A percentile compares a stretch with the other conserved stretches of the same genome.
Evolutionary conservation across 1,140 invertebrate genomes (phyloP).

Genomic region (Argopecten irradians): DNA sequence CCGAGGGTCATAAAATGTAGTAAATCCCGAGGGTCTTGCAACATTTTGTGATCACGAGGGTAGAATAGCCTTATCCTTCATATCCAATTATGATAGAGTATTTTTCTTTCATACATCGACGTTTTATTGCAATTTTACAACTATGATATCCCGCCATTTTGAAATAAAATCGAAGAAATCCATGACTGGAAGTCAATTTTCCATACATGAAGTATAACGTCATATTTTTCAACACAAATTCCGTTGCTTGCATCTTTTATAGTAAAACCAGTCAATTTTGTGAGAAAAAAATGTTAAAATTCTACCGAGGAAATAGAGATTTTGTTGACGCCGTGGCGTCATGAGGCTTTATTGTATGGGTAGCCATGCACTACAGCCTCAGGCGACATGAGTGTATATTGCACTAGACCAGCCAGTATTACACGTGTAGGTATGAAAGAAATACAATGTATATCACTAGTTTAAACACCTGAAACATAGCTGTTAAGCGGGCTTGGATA

Average conservation of each 20-base stretch:
- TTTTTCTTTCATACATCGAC: background rate
- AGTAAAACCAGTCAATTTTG: no score
- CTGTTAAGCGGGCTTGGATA: no score
- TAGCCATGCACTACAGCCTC: background rate
- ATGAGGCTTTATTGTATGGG: background rate
- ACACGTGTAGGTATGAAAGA: no score
- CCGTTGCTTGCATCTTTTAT: no score
- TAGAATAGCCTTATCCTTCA: background rate
- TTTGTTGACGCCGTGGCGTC: background rate
- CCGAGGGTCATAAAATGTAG: no score
- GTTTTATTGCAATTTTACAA: no score
- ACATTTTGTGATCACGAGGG: background rate
- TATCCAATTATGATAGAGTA: background rate
- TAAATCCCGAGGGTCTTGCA: background rate
- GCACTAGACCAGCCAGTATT: no score
- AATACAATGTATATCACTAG: no score
- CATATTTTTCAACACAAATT: background rate
- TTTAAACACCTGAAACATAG: no score
- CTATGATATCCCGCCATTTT: background rate
- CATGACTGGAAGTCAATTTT: background rate
- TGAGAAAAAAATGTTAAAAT: background rate
- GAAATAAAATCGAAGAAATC: background rate
- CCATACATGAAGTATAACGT: background rate
- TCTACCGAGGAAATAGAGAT: background rate
- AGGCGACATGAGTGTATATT: no score